Evolutionary conservation across 2,888 invertebrate species (phyloP), one percentile per base, ranked within the genome.

Genomic region (Drosophila picticornis): DNA sequence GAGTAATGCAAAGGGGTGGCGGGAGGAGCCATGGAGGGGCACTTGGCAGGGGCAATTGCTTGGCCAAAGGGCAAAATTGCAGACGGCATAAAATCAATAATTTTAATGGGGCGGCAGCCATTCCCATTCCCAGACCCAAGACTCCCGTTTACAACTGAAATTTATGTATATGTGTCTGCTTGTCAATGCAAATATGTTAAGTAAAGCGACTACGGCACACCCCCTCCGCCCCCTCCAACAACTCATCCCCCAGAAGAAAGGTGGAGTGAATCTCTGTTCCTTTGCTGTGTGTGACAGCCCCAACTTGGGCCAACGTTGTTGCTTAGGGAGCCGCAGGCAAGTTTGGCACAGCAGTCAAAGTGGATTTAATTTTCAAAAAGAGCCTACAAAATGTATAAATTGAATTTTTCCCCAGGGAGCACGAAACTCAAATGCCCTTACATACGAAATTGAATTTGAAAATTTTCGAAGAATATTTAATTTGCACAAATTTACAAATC

Each of bases 1-100:
- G 50, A 29, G 64, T 9, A 25, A 57, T 11, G n/a, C 29, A 38
- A 48, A 22, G 66, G 32, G 46, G 6, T 16, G 11, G 27, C 19
- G 19, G 32, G 60, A 10, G 13, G 7, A 13, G 13, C 38, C n/a
- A 36, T n/a, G n/a, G 25, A 53, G 53, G 13, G 52, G 27, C 22
- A 38, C 29, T 25, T 25, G 51, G 43, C 58, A 52, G 62, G 22
- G 55, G 65, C 77, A 80, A 84, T 73, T 84, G 77, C 69, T 70
- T 84, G 81, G 83, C 87, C 89, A 84, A 83, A 88, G 87, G 87
- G 83, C 89, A 88, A 76, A 84, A 86, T 86, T 80, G 88, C 88
- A 86, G 88, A 86, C 88, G 86, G 88, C 86, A 86, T 61, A 89
- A 88, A 88, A 88, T 88, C 87, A 87, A 88, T 88, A 88, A 85